Conservation (phyloP, 2,888 invertebrate species). For the Tetramorium bicarinatum region DNA sequence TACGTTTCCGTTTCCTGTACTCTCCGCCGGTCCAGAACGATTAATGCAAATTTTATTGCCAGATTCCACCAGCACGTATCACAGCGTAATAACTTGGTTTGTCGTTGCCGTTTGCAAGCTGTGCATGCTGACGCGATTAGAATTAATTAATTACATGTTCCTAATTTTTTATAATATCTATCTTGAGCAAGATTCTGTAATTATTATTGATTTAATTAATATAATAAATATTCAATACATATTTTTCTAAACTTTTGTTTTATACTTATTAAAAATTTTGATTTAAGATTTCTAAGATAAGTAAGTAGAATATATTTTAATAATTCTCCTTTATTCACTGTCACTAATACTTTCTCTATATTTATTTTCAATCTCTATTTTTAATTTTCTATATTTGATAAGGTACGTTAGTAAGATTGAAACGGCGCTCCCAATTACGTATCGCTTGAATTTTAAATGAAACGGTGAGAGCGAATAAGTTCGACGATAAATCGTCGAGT, state of each 20-base stretch:
- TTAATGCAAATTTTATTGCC: constrained; percentile 78
- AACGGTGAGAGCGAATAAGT: constrained; percentile 23
- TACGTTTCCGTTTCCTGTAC: constrained; percentile 55
- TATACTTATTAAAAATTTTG: not conserved
- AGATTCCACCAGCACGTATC: constrained; percentile 71
- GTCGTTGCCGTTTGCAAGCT: constrained; percentile 74
- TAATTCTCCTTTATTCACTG: not conserved
- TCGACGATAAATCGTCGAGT: not conserved
- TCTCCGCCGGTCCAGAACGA: constrained; percentile 63
- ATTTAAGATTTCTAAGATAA: not conserved
- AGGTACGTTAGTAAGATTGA: not conserved
- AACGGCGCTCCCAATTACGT: not conserved
- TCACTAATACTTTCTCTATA: not conserved
- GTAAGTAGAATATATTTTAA: not conserved
- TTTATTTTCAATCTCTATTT: constrained; percentile 1
- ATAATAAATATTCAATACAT: no score
- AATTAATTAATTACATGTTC: constrained; percentile 75
- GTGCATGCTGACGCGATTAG: constrained; percentile 75
- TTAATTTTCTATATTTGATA: not conserved
- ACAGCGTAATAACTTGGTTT: constrained; percentile 73
- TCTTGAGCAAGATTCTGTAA: not conserved
- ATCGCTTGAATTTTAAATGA: constrained; percentile 31
- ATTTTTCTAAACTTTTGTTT: not conserved
- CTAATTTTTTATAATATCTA: constrained; percentile 60
- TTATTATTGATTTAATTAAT: not conserved